Evolutionary conservation across 2,113 vertebrate genomes (phyloP).

Genomic region (Cervus canadensis): DNA sequence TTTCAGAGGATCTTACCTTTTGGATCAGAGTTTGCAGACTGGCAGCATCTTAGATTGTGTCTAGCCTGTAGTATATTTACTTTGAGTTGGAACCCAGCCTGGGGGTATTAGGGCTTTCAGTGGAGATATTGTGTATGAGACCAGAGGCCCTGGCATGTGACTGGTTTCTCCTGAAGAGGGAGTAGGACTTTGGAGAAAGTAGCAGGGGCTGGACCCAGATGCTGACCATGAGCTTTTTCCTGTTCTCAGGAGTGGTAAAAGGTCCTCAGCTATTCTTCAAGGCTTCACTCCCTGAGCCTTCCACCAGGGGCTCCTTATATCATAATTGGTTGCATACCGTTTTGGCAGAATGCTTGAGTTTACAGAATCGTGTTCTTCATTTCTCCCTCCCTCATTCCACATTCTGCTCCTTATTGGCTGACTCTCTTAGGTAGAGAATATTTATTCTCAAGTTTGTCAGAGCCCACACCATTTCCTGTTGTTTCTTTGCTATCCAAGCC

Average conservation of each 20-base stretch:
- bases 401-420: neutral
- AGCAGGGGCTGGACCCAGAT: neutral
- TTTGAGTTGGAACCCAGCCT: neutral
- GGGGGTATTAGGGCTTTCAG: neutral
- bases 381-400: neutral
- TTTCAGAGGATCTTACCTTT: neutral
- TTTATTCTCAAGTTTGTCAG: conserved; percentile 30
- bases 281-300: neutral
- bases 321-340: neutral
- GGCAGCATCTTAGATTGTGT: neutral
- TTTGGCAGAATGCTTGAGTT: neutral
- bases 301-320: neutral
- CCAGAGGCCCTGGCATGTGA: neutral
- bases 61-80: neutral
- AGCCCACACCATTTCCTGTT: neutral
- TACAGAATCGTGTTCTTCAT: neutral
- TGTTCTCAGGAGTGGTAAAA: neutral
- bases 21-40: conserved; percentile 9
- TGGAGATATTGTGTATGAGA: neutral
- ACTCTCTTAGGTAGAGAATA: neutral
- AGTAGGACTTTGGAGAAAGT: neutral
- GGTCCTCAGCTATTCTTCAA: neutral
- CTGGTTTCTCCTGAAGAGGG: neutral
- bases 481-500: neutral
- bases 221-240: neutral